Conservation (phyloP, 2,113 vertebrate genomes). For the Mus spicilegus region DNA sequence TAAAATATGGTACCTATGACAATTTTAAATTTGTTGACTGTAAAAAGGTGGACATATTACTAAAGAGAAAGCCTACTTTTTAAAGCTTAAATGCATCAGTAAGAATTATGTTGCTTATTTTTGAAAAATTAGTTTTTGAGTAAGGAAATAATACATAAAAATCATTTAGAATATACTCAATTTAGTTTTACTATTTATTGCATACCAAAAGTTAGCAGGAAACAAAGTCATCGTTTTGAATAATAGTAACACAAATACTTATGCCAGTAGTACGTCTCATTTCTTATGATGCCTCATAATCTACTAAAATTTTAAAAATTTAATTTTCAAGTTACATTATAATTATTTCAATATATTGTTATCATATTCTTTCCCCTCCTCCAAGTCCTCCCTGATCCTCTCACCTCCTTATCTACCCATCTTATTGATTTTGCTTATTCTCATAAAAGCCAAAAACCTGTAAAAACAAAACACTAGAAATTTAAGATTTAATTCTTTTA, state of each 20-base stretch:
- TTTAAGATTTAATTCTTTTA: slow-evolving; percentile 15
- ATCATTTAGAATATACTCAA: slow-evolving; percentile 47
- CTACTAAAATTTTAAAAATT: background rate
- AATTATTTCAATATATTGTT: background rate
- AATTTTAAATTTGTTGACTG: background rate
- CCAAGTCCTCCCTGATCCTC: background rate
- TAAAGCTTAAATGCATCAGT: slow-evolving; percentile 39
- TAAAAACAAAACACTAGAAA: background rate
- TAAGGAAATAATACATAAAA: background rate
- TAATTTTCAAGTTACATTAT: background rate
- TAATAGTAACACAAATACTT: background rate
- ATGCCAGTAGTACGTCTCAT: background rate
- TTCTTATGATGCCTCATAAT: slow-evolving; percentile 32
- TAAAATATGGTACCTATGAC: slow-evolving; percentile 41
- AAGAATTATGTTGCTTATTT: slow-evolving; percentile 6
- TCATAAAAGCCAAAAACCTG: background rate
- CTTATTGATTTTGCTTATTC: background rate
- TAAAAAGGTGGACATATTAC: slow-evolving; percentile 24
- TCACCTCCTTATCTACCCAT: too few relatives aligned
- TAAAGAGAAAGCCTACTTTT: slow-evolving; percentile 42
- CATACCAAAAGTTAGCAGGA: background rate
- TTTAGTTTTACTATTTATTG: slow-evolving; percentile 42
- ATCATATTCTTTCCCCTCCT: background rate
- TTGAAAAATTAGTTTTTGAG: background rate
- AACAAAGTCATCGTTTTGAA: slow-evolving; percentile 1